Percentiles rank a stretch among this genome's conserved stretches.
These are phyloP conservation scores for Hipparchia semele DNA, from an alignment of 2,888 invertebrate species.

Conservation along the genomic window DNA sequence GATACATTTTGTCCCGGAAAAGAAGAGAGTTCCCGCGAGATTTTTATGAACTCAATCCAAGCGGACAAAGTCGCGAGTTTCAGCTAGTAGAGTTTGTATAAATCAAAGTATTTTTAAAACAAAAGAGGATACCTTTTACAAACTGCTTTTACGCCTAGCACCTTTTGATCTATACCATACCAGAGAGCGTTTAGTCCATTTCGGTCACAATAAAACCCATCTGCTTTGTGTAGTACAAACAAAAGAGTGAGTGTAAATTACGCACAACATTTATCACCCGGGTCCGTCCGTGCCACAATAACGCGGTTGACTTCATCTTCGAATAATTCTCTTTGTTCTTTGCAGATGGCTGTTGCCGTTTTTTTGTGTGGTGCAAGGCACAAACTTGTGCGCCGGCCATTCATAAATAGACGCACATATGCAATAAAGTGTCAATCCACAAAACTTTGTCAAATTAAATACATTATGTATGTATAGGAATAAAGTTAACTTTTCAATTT, in stretches of 20 bases:
- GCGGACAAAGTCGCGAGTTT: too few relatives aligned
- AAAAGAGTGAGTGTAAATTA: conserved; percentile 76
- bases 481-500: too few relatives aligned
- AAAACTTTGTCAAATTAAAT: too few relatives aligned
- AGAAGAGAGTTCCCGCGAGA: too few relatives aligned
- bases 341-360: conserved; percentile 66
- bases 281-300: conserved; percentile 72
- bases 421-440: too few relatives aligned
- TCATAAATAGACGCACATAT: too few relatives aligned
- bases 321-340: conserved; percentile 81
- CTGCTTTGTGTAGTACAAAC: conserved; percentile 52
- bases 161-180: conserved; percentile 27
- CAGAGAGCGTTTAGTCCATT: conserved; percentile 34
- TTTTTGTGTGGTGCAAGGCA: conserved; percentile 51
- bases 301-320: conserved; percentile 81
- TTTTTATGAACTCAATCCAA: too few relatives aligned
- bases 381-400: neutral
- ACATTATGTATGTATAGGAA: too few relatives aligned
- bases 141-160: conserved; percentile 3
- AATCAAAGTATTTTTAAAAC: conserved; percentile 9
- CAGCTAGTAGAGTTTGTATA: neutral
- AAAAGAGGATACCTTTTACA: neutral
- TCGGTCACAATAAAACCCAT: conserved; percentile 45
- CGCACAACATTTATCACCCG: conserved; percentile 72
- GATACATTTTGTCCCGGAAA: too few relatives aligned